A percentile compares a stretch with the other conserved stretches of the same genome.
These are phyloP conservation scores for Orthosia gracilis DNA, from an alignment of 2,888 invertebrate genomes.

Conservation along the genomic window DNA sequence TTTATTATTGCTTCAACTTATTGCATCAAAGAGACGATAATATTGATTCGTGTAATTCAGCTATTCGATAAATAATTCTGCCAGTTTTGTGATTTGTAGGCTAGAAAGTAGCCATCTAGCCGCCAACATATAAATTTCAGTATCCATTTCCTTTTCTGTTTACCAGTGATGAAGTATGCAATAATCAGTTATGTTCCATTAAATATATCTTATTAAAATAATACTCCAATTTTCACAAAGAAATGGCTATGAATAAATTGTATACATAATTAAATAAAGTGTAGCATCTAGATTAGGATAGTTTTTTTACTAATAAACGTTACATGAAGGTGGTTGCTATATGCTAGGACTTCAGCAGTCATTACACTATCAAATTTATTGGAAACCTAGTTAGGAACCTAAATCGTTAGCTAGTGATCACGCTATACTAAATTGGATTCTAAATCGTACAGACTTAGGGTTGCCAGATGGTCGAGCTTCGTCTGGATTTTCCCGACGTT, in stretches of 20 bases:
- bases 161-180: not conserved
- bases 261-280: slow-evolving; percentile 46
- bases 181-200: slow-evolving; percentile 20
- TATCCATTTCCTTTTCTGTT: not conserved
- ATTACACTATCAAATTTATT: no score
- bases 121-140: slow-evolving; percentile 4
- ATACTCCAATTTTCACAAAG: slow-evolving; percentile 1
- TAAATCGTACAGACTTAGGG: no score
- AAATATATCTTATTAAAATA: slow-evolving; percentile 38
- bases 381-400: no score
- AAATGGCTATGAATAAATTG: slow-evolving; percentile 60
- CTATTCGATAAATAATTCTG: not conserved
- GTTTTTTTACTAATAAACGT: slow-evolving; percentile 60
- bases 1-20: not conserved
- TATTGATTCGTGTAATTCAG: not conserved
- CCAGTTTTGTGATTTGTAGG: not conserved
- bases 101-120: not conserved
- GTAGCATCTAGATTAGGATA: slow-evolving; percentile 52
- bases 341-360: not conserved
- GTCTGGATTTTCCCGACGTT: no score
- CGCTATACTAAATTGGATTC: no score
- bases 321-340: slow-evolving; percentile 47
- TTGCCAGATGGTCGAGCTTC: no score
- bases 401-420: no score
- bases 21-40: slow-evolving; percentile 1